Evolutionary conservation across 1,140 invertebrate genomes (phyloP), one percentile per base, ranked within the genome.

Genomic region (Solen grandis): DNA sequence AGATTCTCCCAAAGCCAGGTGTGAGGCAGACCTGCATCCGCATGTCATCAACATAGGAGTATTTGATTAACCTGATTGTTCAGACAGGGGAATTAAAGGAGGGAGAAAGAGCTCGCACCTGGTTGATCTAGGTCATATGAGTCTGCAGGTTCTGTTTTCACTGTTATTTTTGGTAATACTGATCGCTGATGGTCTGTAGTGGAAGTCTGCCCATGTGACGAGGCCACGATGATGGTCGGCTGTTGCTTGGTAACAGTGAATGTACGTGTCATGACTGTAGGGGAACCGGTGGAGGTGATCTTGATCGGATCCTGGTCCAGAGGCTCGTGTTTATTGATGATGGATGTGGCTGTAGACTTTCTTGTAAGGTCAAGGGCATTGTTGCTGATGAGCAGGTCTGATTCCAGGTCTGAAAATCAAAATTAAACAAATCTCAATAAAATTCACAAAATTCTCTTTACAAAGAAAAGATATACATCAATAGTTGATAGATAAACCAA

Each of bases 151-250:
- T 88, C 86, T 72, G 87, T 84, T 87, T 88, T 84, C n/a, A 85
- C 75, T 55, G 73, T 84, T 35, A 83, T 82, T 46, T 83, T 82
- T 46, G 83, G 79, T 35, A 84, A 75, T 36, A 83, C 78, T 29
- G 84, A 77, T 65, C 77, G 59, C 60, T 62, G 69, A 70, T 52
- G 83, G 69, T 35, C 38, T n/a, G n/a, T n/a, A n/a, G n/a, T n/a
- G 16, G 74, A 62, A 63, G 50, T 59, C 31, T 68, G 75, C 29
- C 75, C 79, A 19, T 54, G 69, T 36, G 87, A 76, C 54, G 88
- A 85, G 14, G 87, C 83, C 22, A 88, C 75, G 36, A 90, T 87
- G 50, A 90, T 88, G 41, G 87, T 90, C 25, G 88, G 77, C 33
- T 75, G 84, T 74, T 85, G 83, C 29, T 84, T 84, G 4, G 80